Evolutionary conservation across 23 tunicate genomes (phyloP).

Genomic region (Botrylloides violaceus): DNA sequence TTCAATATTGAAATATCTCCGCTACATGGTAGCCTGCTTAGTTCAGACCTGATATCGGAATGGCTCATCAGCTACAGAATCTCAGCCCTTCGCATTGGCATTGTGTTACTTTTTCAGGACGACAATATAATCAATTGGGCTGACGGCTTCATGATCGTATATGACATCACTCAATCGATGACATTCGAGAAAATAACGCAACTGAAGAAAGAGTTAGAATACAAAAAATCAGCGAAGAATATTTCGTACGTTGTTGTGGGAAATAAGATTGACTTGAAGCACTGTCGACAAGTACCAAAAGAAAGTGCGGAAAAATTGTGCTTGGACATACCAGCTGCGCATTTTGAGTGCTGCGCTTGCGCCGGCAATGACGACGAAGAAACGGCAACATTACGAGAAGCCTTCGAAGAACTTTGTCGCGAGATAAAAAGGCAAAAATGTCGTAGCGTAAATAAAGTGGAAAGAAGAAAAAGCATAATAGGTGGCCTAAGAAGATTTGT

Average conservation of each 20-base stretch:
- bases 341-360: slow-evolving; percentile 90
- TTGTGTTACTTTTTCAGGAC: slow-evolving; percentile 58
- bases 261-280: slow-evolving; percentile 73
- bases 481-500: slow-evolving; percentile 77
- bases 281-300: slow-evolving; percentile 40
- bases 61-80: too few species aligned
- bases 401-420: slow-evolving; percentile 89
- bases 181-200: slow-evolving; percentile 41
- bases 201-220: slow-evolving; percentile 48
- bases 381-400: slow-evolving; percentile 41
- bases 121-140: slow-evolving; percentile 84
- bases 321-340: slow-evolving; percentile 35
- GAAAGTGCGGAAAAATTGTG: slow-evolving; percentile 43
- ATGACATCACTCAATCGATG: slow-evolving; percentile 70
- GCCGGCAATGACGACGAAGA: slow-evolving; percentile 32
- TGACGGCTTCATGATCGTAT: slow-evolving; percentile 85
- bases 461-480: not conserved
- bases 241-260: slow-evolving; percentile 65
- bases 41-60: too few species aligned
- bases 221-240: slow-evolving; percentile 27
- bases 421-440: slow-evolving; percentile 42
- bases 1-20: too few species aligned
- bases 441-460: not conserved
- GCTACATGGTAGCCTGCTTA: too few species aligned
- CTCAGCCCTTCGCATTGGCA: too few species aligned